A percentile compares a stretch with the other conserved stretches of the same genome.
These are phyloP conservation scores for Machimus atricapillus DNA, from an alignment of 2,888 invertebrate species.

Conservation along the genomic window DNA sequence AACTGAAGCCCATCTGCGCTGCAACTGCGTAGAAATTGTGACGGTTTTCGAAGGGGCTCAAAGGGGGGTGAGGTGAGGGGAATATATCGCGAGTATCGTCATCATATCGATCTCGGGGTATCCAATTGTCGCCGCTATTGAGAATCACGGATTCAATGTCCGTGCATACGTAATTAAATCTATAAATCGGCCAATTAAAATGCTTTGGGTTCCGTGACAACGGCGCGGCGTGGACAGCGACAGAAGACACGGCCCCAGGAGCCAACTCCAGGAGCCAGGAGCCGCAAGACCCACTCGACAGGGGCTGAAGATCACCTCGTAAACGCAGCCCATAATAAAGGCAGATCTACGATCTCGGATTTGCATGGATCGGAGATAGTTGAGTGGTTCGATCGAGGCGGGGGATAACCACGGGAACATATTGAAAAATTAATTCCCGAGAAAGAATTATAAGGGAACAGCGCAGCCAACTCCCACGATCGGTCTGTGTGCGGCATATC, in stretches of 20 bases:
- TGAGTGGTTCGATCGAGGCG: constrained; percentile 39
- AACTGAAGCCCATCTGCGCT: constrained; percentile 1
- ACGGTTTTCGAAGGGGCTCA: not conserved
- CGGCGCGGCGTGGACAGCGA: constrained; percentile 61
- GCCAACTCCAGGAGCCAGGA: not conserved
- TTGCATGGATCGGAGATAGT: constrained; percentile 15
- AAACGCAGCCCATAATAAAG: constrained; percentile 40
- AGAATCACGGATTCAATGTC: constrained; percentile 63
- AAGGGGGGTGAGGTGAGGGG: not conserved
- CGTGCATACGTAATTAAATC: constrained; percentile 64
- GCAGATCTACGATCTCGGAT: constrained; percentile 30
- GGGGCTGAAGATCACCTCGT: constrained; percentile 33
- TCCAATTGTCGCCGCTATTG: constrained; percentile 33
- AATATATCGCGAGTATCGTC: not conserved
- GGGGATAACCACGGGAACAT: constrained; percentile 45
- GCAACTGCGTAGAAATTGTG: not conserved
- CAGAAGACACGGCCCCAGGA: constrained; percentile 2
- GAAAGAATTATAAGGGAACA: constrained; percentile 39
- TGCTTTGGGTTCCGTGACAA: constrained; percentile 62
- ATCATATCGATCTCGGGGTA: constrained; percentile 24
- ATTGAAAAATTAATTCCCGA: constrained; percentile 47
- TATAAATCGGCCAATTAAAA: constrained; percentile 64
- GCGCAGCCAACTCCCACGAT: constrained; percentile 45
- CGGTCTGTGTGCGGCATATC: constrained; percentile 43
- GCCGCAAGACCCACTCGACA: not conserved